These are phyloP conservation scores for Ciconia maguari DNA, from an alignment of 2,113 vertebrate genomes.

Conservation along the genomic window DNA sequence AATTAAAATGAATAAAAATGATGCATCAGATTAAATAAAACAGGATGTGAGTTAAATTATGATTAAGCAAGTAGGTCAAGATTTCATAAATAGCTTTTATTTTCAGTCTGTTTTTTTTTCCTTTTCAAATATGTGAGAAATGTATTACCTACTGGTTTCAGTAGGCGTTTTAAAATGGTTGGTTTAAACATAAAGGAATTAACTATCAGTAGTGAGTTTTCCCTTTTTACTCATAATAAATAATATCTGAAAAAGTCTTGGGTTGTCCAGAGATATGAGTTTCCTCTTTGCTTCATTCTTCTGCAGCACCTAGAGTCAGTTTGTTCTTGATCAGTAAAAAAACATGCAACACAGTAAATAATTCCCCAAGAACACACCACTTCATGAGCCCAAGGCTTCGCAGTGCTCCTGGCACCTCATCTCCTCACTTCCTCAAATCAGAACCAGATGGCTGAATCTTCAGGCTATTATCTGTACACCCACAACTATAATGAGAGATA, in stretches of 20 bases:
- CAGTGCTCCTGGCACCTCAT: background rate
- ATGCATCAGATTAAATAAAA: background rate
- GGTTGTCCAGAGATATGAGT: background rate
- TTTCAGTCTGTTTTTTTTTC: background rate
- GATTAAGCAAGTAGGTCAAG: background rate
- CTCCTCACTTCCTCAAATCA: background rate
- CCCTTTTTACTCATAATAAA: background rate
- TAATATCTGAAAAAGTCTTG: background rate
- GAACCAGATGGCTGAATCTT: background rate
- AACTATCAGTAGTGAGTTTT: background rate
- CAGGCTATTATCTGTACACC: background rate
- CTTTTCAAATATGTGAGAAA: background rate
- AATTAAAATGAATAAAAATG: background rate
- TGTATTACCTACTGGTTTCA: background rate
- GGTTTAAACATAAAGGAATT: background rate
- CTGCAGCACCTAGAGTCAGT: background rate
- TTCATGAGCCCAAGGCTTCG: background rate
- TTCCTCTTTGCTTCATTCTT: background rate
- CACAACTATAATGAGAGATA: background rate
- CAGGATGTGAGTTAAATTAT: background rate
- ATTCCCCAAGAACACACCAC: background rate
- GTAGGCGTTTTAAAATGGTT: background rate
- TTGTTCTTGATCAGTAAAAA: background rate
- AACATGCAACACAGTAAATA: background rate
- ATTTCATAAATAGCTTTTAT: background rate